A percentile compares a stretch with the other conserved stretches of the same genome.
Conservation (phyloP, 2,888 invertebrate genomes). For the Geophilus truncorum region DNA sequence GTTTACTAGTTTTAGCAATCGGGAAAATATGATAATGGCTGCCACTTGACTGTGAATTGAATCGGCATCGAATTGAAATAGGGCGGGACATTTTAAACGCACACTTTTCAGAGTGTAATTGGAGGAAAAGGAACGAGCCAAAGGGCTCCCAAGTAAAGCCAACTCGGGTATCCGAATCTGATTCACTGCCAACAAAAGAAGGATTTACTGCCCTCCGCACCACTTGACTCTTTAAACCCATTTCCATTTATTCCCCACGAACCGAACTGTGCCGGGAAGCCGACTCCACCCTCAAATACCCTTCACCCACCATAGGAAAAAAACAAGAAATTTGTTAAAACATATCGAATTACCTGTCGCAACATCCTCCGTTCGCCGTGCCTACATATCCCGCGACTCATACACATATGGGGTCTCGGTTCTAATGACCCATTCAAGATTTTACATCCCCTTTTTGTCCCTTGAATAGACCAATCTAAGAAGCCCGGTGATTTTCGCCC, state of each 20-base stretch:
- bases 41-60: background rate
- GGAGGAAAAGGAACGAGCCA: background rate
- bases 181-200: background rate
- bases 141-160: background rate
- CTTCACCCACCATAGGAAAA: background rate
- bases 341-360: background rate
- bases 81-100: background rate
- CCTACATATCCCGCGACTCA: background rate
- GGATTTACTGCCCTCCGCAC: slow-evolving; percentile 15
- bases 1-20: too few species aligned
- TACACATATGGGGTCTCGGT: background rate
- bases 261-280: background rate
- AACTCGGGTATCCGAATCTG: slow-evolving; percentile 12
- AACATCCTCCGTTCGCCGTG: background rate
- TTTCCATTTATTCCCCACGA: slow-evolving; percentile 8
- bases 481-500: background rate
- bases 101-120: background rate
- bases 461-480: background rate
- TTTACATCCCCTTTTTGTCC: too few species aligned
- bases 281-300: background rate
- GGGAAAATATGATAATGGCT: too few species aligned
- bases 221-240: slow-evolving; percentile 20
- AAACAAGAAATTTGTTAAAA: background rate
- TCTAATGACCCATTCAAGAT: background rate
- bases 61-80: background rate